Evolutionary conservation across 2,797 vertebrate genomes (phyloP), one percentile per base, ranked within the genome.

Genomic region (Podarcis lilfordi): DNA sequence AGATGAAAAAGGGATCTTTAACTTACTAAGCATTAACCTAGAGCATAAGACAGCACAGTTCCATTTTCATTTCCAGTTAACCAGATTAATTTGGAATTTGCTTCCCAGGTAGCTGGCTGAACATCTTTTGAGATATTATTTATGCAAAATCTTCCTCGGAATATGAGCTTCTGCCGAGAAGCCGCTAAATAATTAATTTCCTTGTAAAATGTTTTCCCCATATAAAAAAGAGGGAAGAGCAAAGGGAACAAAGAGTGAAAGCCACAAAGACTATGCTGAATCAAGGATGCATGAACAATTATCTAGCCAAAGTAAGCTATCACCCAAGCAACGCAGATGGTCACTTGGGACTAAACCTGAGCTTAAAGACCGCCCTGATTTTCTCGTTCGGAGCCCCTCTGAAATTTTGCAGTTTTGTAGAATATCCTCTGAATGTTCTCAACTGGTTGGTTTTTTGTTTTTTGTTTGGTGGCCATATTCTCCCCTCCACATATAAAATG

Each of bases 41-140:
- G 8, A 17, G 15, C 32, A 27, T 37, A 76, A 37, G 72, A 5
- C 13, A 4, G 68, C 90, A n/a, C 43, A 37, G 15, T 68, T 37
- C 76, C 78, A 74, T 78, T 92, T 90, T 68, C 0, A 9, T 90
- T 92, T 85, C 71, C 66, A 66, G 72, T 87, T 80, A 69, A 82
- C 77, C 43, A 21, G 0, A 69, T 90, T 82, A 0, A 88, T 94
- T 91, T 83, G 74, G 27, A 88, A 79, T 80, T 83, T 78, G 59
- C 84, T 71, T 80, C 85, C 89, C 91, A 55, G 71, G 89, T 37
- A 84, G 32, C n/a, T 86, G 4, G 88, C 86, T 91, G 84, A 89
- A 92, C 82, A 80, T 50, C 35, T 1, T 80, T 11, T 55, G 78
- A 91, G 37, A 11, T 78, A 90, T 86, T 92, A 88, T 86, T 89